phyloP scores from a whole-genome alignment of 2,888 invertebrate species.

The Macaria liturata region DNA sequence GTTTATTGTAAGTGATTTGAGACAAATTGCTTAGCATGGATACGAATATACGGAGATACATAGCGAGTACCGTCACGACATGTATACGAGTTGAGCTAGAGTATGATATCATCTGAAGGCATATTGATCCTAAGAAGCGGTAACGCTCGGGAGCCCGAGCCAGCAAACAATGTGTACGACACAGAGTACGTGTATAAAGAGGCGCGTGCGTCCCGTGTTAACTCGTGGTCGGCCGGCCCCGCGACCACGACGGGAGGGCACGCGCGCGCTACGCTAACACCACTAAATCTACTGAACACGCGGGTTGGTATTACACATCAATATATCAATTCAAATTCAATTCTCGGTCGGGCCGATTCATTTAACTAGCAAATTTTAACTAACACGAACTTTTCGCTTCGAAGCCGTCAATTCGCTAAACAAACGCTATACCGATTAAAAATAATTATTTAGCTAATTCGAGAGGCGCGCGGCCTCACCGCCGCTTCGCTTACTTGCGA shows the following conservation, averaged over 20 bases:
- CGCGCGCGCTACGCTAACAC: constrained; percentile 11
- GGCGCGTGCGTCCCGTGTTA: constrained; percentile 35
- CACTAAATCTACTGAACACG: constrained; percentile 27
- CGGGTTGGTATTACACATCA: constrained; percentile 27
- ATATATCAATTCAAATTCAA: constrained; percentile 22
- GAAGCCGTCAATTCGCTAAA: constrained; percentile 22
- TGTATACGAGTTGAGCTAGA: constrained; percentile 36
- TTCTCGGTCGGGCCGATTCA: constrained; percentile 20
- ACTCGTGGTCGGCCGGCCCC: constrained; percentile 34
- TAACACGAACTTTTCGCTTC: constrained; percentile 20
- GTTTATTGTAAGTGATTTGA: constrained; percentile 44
- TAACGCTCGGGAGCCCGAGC: constrained; percentile 30
- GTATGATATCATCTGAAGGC: constrained; percentile 40
- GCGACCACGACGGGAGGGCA: constrained; percentile 45
- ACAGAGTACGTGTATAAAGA: too few relatives aligned
- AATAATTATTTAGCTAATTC: constrained; percentile 23
- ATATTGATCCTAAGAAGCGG: constrained; percentile 44
- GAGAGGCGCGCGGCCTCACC: constrained; percentile 14
- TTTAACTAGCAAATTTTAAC: constrained; percentile 27
- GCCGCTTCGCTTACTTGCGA: background rate
- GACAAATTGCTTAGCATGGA: constrained; percentile 42
- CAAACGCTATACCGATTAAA: constrained; percentile 18
- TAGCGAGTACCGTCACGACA: constrained; percentile 19
- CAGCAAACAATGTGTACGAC: too few relatives aligned
- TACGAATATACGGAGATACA: constrained; percentile 31